Conservation (phyloP, 2,797 vertebrate genomes). For the Poecilia gillii region DNA sequence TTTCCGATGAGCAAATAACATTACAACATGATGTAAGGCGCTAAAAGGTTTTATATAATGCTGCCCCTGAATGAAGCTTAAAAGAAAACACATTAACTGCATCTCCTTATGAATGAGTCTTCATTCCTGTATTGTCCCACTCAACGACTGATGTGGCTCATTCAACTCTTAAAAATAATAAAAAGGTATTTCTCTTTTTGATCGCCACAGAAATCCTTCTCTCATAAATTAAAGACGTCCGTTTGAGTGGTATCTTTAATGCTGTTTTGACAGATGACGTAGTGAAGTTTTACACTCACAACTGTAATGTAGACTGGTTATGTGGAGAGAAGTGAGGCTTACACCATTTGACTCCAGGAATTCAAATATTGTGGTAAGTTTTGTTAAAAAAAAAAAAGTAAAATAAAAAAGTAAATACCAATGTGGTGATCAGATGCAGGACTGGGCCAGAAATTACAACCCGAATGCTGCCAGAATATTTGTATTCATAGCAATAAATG, state of each 20-base stretch:
- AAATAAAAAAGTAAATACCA: too few species aligned
- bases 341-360: not conserved
- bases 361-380: too few species aligned
- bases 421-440: not conserved
- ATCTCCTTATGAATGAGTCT: not conserved
- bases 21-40: too few species aligned
- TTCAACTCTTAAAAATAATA: not conserved
- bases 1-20: too few species aligned
- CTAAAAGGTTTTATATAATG: too few species aligned
- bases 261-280: not conserved
- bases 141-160: not conserved
- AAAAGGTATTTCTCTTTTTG: not conserved
- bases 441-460: not conserved
- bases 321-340: not conserved
- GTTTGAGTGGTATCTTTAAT: not conserved
- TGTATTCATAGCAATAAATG: not conserved
- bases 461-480: not conserved
- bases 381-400: too few species aligned
- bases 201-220: not conserved
- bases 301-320: not conserved
- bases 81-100: not conserved
- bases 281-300: not conserved
- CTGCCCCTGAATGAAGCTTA: not conserved
- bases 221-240: not conserved
- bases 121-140: not conserved